phyloP scores from a whole-genome alignment of 2,113 vertebrate genomes.

The Cebidichthys violaceus region DNA sequence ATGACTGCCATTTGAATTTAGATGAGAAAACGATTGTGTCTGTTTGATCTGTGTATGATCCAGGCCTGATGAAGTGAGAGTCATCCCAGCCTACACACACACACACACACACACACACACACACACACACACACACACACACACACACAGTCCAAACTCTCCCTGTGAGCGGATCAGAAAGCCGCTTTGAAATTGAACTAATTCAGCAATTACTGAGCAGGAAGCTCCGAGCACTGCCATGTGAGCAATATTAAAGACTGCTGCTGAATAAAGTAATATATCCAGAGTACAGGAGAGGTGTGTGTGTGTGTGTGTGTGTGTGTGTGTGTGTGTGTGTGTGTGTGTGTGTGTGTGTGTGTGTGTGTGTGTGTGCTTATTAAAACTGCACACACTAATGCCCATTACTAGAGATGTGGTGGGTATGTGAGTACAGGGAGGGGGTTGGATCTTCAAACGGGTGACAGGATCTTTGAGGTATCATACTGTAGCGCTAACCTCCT shows the following conservation, averaged over 20 bases:
- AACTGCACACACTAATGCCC: conserved; percentile 15
- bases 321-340: conserved; percentile 14
- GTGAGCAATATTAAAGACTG: conserved; percentile 56
- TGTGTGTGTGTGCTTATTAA: conserved; percentile 28
- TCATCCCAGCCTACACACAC: not conserved
- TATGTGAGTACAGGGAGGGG: conserved; percentile 13
- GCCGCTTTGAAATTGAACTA: conserved; percentile 75
- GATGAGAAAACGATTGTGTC: conserved; percentile 49
- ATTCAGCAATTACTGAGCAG: conserved; percentile 72
- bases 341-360: not conserved
- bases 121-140: conserved; percentile 17
- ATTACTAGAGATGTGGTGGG: conserved; percentile 23
- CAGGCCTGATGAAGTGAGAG: conserved; percentile 31
- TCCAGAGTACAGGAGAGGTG: conserved; percentile 1
- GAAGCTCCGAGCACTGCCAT: conserved; percentile 60
- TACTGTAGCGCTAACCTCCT: conserved; percentile 18
- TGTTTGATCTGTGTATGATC: conserved; percentile 66
- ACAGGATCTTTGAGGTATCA: conserved; percentile 58
- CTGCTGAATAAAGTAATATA: conserved; percentile 50
- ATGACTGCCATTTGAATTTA: conserved; percentile 46
- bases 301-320: conserved; percentile 26
- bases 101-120: conserved; percentile 1
- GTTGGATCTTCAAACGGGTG: conserved; percentile 41
- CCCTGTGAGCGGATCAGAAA: conserved; percentile 62
- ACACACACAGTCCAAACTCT: conserved; percentile 15